Base-by-base conservation (phyloP, 2,888 invertebrate genomes). In the Chironomus tentans region DNA sequence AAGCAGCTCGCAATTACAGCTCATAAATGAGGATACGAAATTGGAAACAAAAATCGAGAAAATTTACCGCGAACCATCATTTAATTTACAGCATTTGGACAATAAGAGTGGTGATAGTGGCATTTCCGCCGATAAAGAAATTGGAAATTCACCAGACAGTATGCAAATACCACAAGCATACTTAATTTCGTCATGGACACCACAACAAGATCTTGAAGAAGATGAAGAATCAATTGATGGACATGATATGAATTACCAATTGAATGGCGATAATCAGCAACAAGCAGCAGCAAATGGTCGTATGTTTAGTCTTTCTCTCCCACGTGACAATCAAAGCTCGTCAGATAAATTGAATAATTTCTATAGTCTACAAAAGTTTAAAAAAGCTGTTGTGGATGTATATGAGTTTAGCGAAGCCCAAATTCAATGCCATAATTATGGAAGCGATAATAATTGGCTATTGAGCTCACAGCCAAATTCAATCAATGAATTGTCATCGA, bases 81-180 rank as follows among this genome's bases (percentile, higher is more conserved):
- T 84, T 21, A 84, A 83, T 72, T 87, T 79, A 28, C 74, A 65
- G 13, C 69, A 69, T n/a, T 15, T 56, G 13, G 80, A 89, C 77
- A 92, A 92, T 80, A 92, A 92, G 82, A 92, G 92, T 1, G 93
- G 92, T 0, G 93, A 94, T 83, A 93, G 92, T 0, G 93, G 93
- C 0, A 93, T 93, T 79, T 93, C 92, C 0, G 93, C 92, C 0
- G 93, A 93, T 65, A 50, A 48, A 24, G 70, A 73, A 46, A 47
- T 65, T 71, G 62, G 70, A n/a, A 72, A 77, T 61, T 68, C 68
- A 15, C 47, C 38, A 12, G n/a, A 61, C 10, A 61, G 28, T 46
- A n/a, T 7, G 21, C 77, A 6, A 65, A 70, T 7, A 56, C 74
- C 24, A 76, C 76, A 18, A 38, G 68, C 70, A 18, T 76, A 76